Percentiles rank a stretch among this genome's conserved stretches.
Conservation (phyloP, 2,797 vertebrate genomes). For the Xenopus petersii region DNA sequence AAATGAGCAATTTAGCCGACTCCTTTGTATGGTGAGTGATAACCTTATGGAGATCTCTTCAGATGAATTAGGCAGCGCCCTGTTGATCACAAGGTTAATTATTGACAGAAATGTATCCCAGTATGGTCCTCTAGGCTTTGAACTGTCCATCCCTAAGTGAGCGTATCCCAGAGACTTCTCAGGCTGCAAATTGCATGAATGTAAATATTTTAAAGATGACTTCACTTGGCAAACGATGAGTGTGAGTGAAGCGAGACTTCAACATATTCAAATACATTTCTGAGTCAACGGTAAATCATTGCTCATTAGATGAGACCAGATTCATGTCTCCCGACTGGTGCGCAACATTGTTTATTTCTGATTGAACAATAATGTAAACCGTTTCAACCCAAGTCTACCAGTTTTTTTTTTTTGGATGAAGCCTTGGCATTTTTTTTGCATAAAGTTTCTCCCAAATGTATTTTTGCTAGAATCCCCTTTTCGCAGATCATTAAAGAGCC, state of each 20-base stretch:
- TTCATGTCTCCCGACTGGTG: constrained; percentile 21
- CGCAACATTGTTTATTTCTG: constrained; percentile 7
- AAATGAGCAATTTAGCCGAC: no score
- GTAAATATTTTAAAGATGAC: constrained; percentile 37
- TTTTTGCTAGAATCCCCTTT: background rate
- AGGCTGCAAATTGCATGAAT: constrained; percentile 26
- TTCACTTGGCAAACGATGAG: constrained; percentile 29
- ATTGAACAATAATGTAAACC: constrained; percentile 19
- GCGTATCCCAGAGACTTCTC: constrained; percentile 1
- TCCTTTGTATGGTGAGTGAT: no score
- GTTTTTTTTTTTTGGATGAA: background rate
- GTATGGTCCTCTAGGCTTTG: background rate
- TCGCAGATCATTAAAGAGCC: background rate
- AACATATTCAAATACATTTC: constrained; percentile 25
- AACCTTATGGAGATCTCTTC: no score
- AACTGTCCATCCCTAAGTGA: background rate
- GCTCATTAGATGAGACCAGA: constrained; percentile 34
- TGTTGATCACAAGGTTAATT: background rate
- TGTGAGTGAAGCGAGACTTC: constrained; percentile 22
- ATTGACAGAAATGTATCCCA: background rate
- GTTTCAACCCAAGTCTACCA: background rate
- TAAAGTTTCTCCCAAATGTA: background rate
- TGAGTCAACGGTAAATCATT: constrained; percentile 29
- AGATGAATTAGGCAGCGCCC: no score
- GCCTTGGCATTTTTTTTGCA: background rate